These are phyloP conservation scores for Ephestia elutella DNA, from an alignment of 1,140 invertebrate genomes.

Conservation along the genomic window DNA sequence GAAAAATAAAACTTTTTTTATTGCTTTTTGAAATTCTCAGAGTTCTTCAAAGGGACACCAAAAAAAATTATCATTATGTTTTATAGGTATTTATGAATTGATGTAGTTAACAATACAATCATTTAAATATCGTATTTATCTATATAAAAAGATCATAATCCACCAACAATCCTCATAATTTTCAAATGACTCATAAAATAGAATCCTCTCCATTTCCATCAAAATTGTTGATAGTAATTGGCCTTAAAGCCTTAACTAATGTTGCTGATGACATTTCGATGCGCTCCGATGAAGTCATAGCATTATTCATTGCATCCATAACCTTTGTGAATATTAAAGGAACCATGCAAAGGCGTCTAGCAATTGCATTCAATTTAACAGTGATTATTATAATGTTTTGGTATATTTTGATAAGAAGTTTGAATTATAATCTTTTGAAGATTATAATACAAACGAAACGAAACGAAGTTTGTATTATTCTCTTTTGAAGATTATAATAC, in stretches of 20 bases:
- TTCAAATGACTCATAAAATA: not conserved
- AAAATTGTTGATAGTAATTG: not conserved
- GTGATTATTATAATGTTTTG: not conserved
- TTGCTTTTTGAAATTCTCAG: too few relatives aligned
- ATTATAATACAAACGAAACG: too few relatives aligned
- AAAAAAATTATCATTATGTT: too few relatives aligned
- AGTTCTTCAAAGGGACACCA: too few relatives aligned
- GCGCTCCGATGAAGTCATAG: conserved; percentile 9
- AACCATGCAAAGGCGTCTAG: not conserved
- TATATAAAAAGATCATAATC: too few relatives aligned
- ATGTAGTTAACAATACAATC: too few relatives aligned
- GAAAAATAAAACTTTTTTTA: too few relatives aligned
- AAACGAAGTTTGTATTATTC: too few relatives aligned
- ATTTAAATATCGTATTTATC: too few relatives aligned
- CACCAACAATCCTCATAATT: not conserved
- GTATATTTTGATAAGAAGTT: not conserved
- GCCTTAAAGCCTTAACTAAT: not conserved
- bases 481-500: too few relatives aligned
- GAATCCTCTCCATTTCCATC: not conserved
- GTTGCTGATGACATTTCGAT: conserved; percentile 10
- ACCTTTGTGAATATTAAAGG: conserved; percentile 1
- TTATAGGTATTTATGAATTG: too few relatives aligned
- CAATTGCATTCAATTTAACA: not conserved
- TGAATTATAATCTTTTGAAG: too few relatives aligned
- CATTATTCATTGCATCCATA: conserved; percentile 7